These are phyloP conservation scores for Accipiter virgatus DNA, from an alignment of 2,113 vertebrate genomes.

Conservation along the genomic window DNA sequence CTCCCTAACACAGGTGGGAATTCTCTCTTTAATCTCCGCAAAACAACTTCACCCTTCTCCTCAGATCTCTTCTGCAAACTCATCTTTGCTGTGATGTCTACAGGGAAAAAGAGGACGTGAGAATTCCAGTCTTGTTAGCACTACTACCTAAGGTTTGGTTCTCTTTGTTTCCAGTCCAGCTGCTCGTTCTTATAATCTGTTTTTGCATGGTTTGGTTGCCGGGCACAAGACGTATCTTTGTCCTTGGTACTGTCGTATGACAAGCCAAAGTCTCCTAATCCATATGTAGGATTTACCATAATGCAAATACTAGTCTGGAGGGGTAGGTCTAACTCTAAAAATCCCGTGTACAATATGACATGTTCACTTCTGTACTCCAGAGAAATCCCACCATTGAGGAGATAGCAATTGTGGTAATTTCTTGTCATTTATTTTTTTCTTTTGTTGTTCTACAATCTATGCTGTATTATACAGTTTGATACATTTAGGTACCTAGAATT, in stretches of 20 bases:
- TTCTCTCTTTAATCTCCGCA: neutral
- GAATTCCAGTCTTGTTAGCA: neutral
- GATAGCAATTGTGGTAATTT: neutral
- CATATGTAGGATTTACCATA: neutral
- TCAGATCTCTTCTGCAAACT: neutral
- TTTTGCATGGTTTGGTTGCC: neutral
- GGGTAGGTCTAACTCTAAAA: neutral
- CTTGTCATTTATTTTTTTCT: neutral
- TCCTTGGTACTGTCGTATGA: neutral
- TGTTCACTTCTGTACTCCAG: neutral
- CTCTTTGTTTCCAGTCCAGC: neutral
- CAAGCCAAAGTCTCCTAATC: neutral
- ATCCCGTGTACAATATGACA: rapidly evolving
- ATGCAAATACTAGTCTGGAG: neutral
- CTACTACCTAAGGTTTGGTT: neutral
- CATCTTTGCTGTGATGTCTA: neutral
- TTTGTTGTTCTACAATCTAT: neutral
- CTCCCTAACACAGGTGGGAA: neutral
- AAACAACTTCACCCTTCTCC: neutral
- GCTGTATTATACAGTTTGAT: neutral
- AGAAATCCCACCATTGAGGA: neutral
- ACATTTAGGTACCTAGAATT: neutral
- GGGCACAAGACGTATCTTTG: neutral
- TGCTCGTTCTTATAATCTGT: rapidly evolving
- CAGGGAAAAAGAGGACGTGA: too few relatives aligned